Evolutionary conservation across 2,888 invertebrate species (phyloP), one percentile per base, ranked within the genome.

Genomic region (Bellardia pandia): DNA sequence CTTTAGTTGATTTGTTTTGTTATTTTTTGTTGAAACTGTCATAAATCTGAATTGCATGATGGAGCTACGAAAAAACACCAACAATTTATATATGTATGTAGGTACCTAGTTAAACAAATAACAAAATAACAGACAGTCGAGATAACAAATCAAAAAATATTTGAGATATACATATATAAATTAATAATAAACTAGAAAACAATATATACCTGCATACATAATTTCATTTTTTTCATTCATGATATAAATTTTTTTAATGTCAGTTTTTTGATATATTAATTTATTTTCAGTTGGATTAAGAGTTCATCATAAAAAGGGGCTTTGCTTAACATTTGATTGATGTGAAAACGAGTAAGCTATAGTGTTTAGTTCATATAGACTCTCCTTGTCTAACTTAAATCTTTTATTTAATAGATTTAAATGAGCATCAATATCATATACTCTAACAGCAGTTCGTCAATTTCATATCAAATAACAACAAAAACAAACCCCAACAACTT

Each of bases 41-140:
- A 93, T 93, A 93, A 93, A 93, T 93, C 92, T 92, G 92, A 91
- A 90, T 91, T 90, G 90, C 86, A 90, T 91, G 92, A 91, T 91
- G 91, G 91, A 91, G 53, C 16, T 56, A 23, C 23, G 23, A 16
- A 23, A 30, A 30, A 58, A 0, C 30, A 58, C 23, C 11, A 9
- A 30, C 7, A 23, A 11, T 9, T 3, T 0, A 16, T 4, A 66
- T 37, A 40, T n/a, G n/a, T n/a, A n/a, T n/a, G n/a, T n/a, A n/a
- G 40, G 16, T 16, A 3, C 37, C 23, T n/a, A 62, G 30, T 2
- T 45, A 45, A 45, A 62, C 53, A 48, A 48, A 30, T 16, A 45
- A 30, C 11, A n/a, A 13, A 5, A 4, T 9, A 11, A 60, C 11
- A 62, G 33, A 9, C 30, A 69, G 16, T 3, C 37, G 14, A 62